phyloP scores from a whole-genome alignment of 2,797 vertebrate species.

The Synaphobranchus kaupii region DNA sequence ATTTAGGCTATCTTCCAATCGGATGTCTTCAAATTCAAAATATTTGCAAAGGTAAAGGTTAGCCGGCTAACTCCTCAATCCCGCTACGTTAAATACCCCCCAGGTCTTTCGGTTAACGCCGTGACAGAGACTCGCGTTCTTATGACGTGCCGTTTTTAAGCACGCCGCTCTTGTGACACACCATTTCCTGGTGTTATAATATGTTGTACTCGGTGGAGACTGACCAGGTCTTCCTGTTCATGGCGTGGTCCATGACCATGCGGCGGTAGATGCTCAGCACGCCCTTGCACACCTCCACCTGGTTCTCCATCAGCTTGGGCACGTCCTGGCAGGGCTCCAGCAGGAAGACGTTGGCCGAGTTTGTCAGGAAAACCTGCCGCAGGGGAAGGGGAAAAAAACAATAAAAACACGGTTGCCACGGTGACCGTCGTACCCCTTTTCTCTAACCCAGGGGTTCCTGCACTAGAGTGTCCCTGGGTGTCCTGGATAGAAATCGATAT shows the following conservation, averaged over 20 bases:
- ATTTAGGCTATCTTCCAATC: too few species aligned
- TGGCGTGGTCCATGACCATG: conserved; percentile 97
- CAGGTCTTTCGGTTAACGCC: too few species aligned
- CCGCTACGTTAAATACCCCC: too few species aligned
- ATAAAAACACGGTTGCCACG: too few species aligned
- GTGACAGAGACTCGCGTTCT: too few species aligned
- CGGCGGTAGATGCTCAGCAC: conserved; percentile 93
- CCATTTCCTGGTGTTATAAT: neutral
- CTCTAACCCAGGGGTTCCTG: neutral
- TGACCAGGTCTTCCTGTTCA: conserved; percentile 94
- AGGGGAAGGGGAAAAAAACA: neutral
- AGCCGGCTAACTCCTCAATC: too few species aligned
- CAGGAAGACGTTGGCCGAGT: conserved; percentile 93
- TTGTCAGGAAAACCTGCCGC: conserved; percentile 92
- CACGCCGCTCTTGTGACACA: too few species aligned
- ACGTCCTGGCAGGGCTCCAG: conserved; percentile 93
- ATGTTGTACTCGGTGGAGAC: conserved; percentile 36
- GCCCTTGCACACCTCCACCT: conserved; percentile 92
- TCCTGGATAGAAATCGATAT: neutral
- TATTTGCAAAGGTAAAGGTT: too few species aligned
- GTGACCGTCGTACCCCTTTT: too few species aligned
- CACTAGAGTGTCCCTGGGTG: neutral
- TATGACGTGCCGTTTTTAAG: too few species aligned
- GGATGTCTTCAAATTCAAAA: too few species aligned
- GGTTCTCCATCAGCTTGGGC: conserved; percentile 89